Conservation (phyloP, 1,140 invertebrate species). For the Wasmannia auropunctata region DNA sequence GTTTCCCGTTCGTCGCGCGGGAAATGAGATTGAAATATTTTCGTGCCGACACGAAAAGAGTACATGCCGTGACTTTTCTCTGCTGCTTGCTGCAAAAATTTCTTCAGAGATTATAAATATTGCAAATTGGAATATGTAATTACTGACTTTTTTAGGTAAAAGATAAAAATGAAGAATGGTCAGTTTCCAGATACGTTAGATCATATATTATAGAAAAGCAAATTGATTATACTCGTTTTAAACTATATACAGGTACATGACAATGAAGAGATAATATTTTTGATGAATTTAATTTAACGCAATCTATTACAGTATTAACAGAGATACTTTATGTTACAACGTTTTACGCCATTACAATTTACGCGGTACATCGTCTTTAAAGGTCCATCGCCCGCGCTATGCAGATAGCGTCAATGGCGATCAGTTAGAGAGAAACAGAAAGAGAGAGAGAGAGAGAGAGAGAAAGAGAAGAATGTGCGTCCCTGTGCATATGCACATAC, state of each 20-base stretch:
- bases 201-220: neutral
- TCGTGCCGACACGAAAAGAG: neutral
- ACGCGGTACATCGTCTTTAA: conserved; percentile 33
- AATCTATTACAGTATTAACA: neutral
- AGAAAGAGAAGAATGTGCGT: conserved; percentile 46
- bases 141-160: neutral
- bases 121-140: neutral
- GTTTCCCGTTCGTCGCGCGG: neutral
- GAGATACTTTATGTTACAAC: neutral
- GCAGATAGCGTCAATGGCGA: conserved; percentile 48
- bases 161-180: neutral
- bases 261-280: neutral
- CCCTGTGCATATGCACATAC: conserved; percentile 59
- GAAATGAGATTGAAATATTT: neutral
- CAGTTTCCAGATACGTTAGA: neutral
- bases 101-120: neutral
- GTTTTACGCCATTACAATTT: neutral
- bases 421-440: neutral
- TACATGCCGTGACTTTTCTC: neutral
- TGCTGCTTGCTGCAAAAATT: neutral
- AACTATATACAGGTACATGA: neutral
- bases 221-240: neutral
- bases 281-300: neutral
- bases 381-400: conserved; percentile 12
- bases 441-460: neutral